Conservation (phyloP, 2,797 vertebrate genomes). For the Eulemur rubriventer region DNA sequence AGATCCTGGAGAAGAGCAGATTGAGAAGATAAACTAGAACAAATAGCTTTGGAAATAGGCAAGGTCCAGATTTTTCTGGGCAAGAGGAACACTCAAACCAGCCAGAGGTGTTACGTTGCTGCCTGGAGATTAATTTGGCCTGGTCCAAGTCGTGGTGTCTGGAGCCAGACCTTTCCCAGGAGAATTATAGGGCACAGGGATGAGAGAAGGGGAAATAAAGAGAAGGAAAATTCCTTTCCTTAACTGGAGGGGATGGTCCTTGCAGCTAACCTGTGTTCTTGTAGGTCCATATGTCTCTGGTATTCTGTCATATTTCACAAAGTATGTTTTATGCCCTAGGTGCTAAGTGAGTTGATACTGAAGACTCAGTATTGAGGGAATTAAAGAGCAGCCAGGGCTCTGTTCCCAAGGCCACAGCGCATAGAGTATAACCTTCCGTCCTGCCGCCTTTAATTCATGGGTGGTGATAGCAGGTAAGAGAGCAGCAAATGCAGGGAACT, state of each 20-base stretch:
- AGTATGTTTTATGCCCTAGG: background rate
- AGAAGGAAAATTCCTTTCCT: background rate
- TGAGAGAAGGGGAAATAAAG: background rate
- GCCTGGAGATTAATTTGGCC: background rate
- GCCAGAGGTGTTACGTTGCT: background rate
- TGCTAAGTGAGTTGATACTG: background rate
- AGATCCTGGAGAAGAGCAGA: background rate
- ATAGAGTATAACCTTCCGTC: background rate
- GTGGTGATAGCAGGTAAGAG: background rate
- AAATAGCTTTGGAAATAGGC: background rate
- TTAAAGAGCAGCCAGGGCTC: background rate
- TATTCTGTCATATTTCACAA: background rate
- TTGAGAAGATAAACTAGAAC: background rate
- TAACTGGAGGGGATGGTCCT: background rate
- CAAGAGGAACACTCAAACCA: background rate
- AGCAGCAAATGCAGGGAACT: background rate
- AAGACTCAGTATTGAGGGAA: background rate
- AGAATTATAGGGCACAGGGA: background rate
- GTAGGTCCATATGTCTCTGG: background rate
- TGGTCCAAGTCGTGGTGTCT: background rate
- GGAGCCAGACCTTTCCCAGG: background rate
- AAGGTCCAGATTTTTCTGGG: background rate
- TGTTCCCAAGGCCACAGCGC: constrained; percentile 38
- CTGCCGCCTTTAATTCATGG: background rate
- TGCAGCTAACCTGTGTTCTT: background rate